Percentiles rank a stretch among this genome's conserved stretches.
These are phyloP conservation scores for Lophura nycthemera DNA, from an alignment of 2,113 vertebrate species.

Conservation along the genomic window DNA sequence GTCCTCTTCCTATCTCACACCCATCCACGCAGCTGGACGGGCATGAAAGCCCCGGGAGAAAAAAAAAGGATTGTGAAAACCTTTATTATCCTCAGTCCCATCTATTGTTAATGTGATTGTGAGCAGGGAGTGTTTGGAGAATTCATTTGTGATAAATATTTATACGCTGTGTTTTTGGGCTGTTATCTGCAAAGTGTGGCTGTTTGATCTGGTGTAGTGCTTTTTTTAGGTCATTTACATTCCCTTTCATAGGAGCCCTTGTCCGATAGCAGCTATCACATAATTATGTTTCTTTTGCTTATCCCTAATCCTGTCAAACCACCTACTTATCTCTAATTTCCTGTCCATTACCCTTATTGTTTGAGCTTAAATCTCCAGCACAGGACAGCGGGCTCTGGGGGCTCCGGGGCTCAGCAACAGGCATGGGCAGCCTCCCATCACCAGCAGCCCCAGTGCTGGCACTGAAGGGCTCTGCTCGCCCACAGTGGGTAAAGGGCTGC, in stretches of 20 bases:
- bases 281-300: constrained; percentile 72
- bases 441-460: not conserved
- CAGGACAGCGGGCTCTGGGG: not conserved
- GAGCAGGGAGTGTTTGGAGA: constrained; percentile 44
- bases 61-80: not conserved
- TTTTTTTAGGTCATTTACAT: constrained; percentile 67
- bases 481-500: not conserved
- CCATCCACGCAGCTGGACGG: not conserved
- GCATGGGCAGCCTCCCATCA: not conserved
- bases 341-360: constrained; percentile 63
- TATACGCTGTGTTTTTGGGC: constrained; percentile 63
- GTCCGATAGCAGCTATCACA: constrained; percentile 70
- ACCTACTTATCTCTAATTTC: constrained; percentile 70
- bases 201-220: constrained; percentile 63
- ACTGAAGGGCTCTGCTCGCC: not conserved
- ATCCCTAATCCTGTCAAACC: constrained; percentile 71
- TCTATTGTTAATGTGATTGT: constrained; percentile 38
- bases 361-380: constrained; percentile 4
- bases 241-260: constrained; percentile 38
- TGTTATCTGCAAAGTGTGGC: constrained; percentile 60
- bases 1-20: not conserved
- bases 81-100: constrained; percentile 49
- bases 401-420: not conserved
- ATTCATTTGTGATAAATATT: constrained; percentile 69
- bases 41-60: not conserved